phyloP scores from a whole-genome alignment of 2,797 vertebrate species.

The Remorina albescens region DNA sequence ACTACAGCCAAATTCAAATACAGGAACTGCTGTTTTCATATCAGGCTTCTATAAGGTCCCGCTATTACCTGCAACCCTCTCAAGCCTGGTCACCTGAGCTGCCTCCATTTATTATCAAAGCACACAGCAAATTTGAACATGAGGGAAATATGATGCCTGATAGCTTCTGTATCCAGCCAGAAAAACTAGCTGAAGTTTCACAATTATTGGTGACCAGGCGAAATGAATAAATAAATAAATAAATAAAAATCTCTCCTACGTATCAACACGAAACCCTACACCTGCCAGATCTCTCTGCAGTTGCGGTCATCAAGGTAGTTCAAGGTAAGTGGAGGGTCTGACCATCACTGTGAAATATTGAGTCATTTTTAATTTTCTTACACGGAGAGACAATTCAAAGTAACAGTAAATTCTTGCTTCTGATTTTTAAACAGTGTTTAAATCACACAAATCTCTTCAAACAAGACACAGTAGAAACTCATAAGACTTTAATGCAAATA shows the following conservation, averaged over 20 bases:
- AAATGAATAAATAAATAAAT: slow-evolving; percentile 80
- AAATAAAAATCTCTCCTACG: slow-evolving; percentile 66
- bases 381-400: background rate
- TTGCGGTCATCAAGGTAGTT: slow-evolving; percentile 74
- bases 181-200: slow-evolving; percentile 83
- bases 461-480: background rate
- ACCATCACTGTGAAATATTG: slow-evolving; percentile 55
- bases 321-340: slow-evolving; percentile 61
- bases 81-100: slow-evolving; percentile 77
- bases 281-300: slow-evolving; percentile 75
- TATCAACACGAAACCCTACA: slow-evolving; percentile 77
- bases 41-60: slow-evolving; percentile 33
- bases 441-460: background rate
- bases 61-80: slow-evolving; percentile 59
- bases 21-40: slow-evolving; percentile 41
- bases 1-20: slow-evolving; percentile 48
- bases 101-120: slow-evolving; percentile 81
- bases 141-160: slow-evolving; percentile 82
- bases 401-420: background rate
- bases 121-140: slow-evolving; percentile 81
- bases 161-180: slow-evolving; percentile 76
- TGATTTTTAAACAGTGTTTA: background rate
- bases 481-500: background rate
- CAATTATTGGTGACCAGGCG: slow-evolving; percentile 82
- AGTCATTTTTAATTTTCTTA: slow-evolving; percentile 12